phyloP scores from a whole-genome alignment of 30 jellyfish, hydroid and myxozoan genomes.

The Mastigias papua region DNA sequence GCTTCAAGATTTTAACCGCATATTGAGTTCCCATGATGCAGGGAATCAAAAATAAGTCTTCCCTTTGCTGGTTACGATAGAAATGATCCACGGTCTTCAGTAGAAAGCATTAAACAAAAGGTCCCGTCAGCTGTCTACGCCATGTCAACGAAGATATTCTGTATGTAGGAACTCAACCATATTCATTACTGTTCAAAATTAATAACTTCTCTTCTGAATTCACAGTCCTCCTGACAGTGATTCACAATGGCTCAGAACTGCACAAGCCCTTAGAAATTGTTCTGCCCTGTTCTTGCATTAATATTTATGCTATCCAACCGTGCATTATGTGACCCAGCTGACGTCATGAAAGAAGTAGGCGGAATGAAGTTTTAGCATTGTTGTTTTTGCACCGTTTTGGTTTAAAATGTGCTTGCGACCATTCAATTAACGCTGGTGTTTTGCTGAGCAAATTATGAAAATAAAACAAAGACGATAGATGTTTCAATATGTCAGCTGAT shows the following conservation, averaged over 20 bases:
- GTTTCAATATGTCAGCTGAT: too few relatives aligned
- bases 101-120: conserved; percentile 19
- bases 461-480: background rate
- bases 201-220: conserved; percentile 10
- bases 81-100: conserved; percentile 34
- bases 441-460: conserved; percentile 18
- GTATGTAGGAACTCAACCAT: conserved; percentile 13
- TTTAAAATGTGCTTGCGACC: background rate
- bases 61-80: conserved; percentile 48
- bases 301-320: conserved; percentile 44
- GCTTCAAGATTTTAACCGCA: conserved; percentile 49
- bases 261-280: conserved; percentile 7
- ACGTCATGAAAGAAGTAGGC: conserved; percentile 70
- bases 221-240: conserved; percentile 21
- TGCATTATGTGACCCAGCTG: conserved; percentile 33
- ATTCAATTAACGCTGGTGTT: background rate
- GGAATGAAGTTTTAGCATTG: conserved; percentile 3
- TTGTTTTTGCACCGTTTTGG: conserved; percentile 37
- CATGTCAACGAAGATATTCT: conserved; percentile 18
- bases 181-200: conserved; percentile 51
- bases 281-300: conserved; percentile 32
- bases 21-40: conserved; percentile 19
- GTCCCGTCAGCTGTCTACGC: conserved; percentile 60
- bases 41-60: conserved; percentile 24
- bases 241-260: conserved; percentile 38